Percentiles rank a stretch among this genome's conserved stretches.
Conservation (phyloP, 1,140 invertebrate genomes). For the Fopius arisanus region DNA sequence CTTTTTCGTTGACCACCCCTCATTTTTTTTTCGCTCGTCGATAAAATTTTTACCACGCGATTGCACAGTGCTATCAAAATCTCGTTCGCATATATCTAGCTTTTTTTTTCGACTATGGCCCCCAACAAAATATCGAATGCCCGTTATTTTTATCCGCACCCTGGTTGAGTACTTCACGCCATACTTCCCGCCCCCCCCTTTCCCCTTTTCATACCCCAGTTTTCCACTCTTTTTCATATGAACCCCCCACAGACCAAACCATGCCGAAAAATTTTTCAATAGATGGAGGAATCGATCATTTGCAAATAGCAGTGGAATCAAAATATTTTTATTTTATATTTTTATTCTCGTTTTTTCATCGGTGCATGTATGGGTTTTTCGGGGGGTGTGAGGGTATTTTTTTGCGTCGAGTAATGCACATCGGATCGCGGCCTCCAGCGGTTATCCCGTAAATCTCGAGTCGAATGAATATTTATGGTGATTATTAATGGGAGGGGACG, state of each 20-base stretch:
- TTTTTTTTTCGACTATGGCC: neutral
- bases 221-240: neutral
- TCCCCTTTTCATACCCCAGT: neutral
- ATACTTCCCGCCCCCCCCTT: neutral
- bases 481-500: constrained; percentile 51
- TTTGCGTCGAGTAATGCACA: neutral
- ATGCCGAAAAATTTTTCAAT: neutral
- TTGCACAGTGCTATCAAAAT: neutral
- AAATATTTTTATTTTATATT: constrained; percentile 34
- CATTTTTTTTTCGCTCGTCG: neutral
- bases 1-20: neutral
- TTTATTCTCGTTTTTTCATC: neutral
- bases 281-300: neutral
- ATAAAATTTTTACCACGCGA: neutral
- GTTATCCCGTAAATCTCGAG: constrained; percentile 45
- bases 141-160: constrained; percentile 7
- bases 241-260: neutral
- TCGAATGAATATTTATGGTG: constrained; percentile 52
- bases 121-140: constrained; percentile 13
- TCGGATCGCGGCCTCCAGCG: neutral
- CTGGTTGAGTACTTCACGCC: neutral
- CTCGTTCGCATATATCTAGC: neutral
- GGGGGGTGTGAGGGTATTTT: neutral
- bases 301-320: neutral
- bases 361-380: too few species aligned